Base-by-base conservation (phyloP, 2,888 invertebrate species). In the Coecobrya sp. region DNA sequence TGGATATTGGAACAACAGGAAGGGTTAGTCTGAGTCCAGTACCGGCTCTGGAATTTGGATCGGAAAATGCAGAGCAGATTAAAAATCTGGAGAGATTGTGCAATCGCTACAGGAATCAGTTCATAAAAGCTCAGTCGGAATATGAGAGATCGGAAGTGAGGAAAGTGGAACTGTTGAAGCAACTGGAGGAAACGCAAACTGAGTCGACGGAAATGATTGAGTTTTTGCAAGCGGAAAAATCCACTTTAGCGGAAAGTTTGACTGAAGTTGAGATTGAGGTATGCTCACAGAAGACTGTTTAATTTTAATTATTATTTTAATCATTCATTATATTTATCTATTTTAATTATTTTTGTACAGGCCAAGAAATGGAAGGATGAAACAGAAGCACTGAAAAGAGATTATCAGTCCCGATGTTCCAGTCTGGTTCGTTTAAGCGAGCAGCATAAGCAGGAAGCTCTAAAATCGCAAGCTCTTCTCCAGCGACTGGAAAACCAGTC, bases 131-230 rank as follows among this genome's bases (percentile, higher is more conserved):
- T 30, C 95, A 95, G 70, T 89, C 93, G 1, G 94, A 94, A 11
- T 94, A 82, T 62, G 94, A 94, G 68, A 93, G 88, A 19, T 91
- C 93, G 0, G 94, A 94, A 81, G 96, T 97, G 0, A 97, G 97
- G 94, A 97, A 97, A 87, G 96, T 96, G 16, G 96, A 98, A 73
- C 96, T 97, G 89, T 97, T 97, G 93, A 95, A 94, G 70, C 97
- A 98, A 94, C 97, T 98, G 94, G 97, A 97, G 92, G 98, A 98
- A 95, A 96, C 97, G 30, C 98, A 98, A 95, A 97, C 97, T 25
- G 98, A 98, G 95, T 97, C 98, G 42, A 96, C 96, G 1, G 98
- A 98, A 96, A 96, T 98, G 96, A 98, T 98, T 95, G 98, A 98
- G 95, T 98, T 98, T 95, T 96, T 98, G 93, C 98, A 98, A 95